These are phyloP conservation scores for Oryzias melastigma DNA, from an alignment of 2,113 vertebrate species.

Conservation along the genomic window DNA sequence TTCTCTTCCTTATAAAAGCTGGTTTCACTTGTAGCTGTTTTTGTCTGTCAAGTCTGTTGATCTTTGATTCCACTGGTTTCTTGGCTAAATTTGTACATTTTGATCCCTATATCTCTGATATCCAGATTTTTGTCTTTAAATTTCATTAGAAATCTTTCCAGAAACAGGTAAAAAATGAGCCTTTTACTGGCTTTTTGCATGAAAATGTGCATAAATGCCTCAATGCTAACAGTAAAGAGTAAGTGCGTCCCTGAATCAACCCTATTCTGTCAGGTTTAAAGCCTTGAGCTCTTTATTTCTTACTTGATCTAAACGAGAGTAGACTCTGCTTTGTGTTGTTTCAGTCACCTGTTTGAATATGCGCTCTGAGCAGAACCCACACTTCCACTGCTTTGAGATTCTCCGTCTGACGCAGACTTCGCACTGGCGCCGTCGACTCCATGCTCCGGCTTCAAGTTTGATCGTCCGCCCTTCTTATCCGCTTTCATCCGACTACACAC, in stretches of 20 bases:
- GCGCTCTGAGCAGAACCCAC: constrained; percentile 52
- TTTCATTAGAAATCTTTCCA: no score
- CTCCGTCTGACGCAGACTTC: constrained; percentile 70
- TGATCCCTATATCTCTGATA: no score
- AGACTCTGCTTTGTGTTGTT: not conserved
- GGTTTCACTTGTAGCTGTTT: no score
- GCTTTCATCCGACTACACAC: constrained; percentile 50
- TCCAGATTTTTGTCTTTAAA: no score
- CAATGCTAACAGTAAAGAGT: no score
- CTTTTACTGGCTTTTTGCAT: not conserved
- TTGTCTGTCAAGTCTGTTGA: no score
- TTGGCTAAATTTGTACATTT: no score
- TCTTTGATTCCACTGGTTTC: no score
- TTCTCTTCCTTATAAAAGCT: no score
- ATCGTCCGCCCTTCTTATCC: constrained; percentile 64
- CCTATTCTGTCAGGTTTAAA: no score
- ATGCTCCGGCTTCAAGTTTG: constrained; percentile 76
- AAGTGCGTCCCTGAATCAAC: not conserved
- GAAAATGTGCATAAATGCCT: not conserved
- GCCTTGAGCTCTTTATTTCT: no score
- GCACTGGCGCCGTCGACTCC: constrained; percentile 49
- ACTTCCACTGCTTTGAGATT: constrained; percentile 68
- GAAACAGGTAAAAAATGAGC: not conserved
- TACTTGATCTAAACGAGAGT: no score
- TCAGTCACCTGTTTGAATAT: constrained; percentile 76